Percentiles rank a stretch among this genome's conserved stretches.
Conservation (phyloP, 2,888 invertebrate genomes). For the Orchesella flavescens region DNA sequence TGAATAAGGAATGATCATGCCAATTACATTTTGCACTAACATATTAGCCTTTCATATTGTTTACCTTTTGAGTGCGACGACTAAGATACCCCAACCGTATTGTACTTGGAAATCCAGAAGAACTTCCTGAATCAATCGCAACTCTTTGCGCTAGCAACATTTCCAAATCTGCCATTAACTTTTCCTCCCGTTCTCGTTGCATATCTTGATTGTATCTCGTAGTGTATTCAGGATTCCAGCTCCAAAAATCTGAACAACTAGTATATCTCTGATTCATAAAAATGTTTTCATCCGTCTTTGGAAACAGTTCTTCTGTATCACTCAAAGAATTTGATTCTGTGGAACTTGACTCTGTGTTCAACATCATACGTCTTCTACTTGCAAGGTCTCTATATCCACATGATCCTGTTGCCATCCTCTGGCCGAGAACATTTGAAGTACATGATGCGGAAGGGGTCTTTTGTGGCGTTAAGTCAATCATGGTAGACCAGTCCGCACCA, state of each 20-base stretch:
- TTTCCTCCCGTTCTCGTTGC: constrained; percentile 88
- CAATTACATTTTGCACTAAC: too few relatives aligned
- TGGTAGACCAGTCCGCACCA: constrained; percentile 62
- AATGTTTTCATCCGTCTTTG: constrained; percentile 53
- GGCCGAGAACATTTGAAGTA: constrained; percentile 38
- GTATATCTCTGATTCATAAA: constrained; percentile 42
- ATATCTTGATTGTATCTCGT: constrained; percentile 91
- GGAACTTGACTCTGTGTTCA: constrained; percentile 59
- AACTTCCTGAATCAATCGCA: constrained; percentile 65
- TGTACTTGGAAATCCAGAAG: constrained; percentile 54
- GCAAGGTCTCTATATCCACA: constrained; percentile 15
- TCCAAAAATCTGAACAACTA: constrained; percentile 64
- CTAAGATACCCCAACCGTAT: constrained; percentile 64
- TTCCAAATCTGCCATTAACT: constrained; percentile 82
- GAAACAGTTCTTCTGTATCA: constrained; percentile 57
- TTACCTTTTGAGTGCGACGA: constrained; percentile 63
- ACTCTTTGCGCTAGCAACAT: constrained; percentile 78
- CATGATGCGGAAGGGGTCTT: constrained; percentile 46
- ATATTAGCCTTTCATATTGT: too few relatives aligned
- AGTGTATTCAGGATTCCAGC: constrained; percentile 85
- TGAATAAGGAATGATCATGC: too few relatives aligned
- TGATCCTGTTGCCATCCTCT: constrained; percentile 27
- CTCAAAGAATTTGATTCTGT: constrained; percentile 64
- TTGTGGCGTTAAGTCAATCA: constrained; percentile 64
- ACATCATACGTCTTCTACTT: constrained; percentile 38